Evolutionary conservation across 2,113 vertebrate genomes (phyloP).

Genomic region (Synchiropus splendidus): DNA sequence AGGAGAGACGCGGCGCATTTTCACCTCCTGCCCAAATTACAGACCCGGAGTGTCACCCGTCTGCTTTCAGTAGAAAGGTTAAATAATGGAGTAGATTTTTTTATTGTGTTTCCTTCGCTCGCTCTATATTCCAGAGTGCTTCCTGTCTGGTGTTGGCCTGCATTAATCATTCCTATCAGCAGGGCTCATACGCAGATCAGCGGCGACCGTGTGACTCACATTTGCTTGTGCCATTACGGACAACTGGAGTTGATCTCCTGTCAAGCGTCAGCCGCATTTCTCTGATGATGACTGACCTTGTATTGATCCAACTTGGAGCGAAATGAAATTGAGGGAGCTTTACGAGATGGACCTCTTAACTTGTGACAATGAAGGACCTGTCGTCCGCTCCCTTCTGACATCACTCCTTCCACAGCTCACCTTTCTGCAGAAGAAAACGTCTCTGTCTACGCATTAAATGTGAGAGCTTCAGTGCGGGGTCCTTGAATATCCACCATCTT

Average conservation of each 20-base stretch:
- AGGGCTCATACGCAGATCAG: not conserved
- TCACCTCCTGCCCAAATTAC: slow-evolving; percentile 44
- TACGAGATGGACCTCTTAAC: slow-evolving; percentile 26
- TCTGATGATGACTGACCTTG: slow-evolving; percentile 36
- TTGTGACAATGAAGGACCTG: slow-evolving; percentile 5
- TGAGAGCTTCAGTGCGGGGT: slow-evolving; percentile 9
- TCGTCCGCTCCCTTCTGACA: too few relatives aligned
- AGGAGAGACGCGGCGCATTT: slow-evolving; percentile 49
- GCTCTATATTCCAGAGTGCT: slow-evolving; percentile 23
- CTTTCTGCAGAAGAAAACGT: slow-evolving; percentile 3
- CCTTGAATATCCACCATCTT: slow-evolving; percentile 13
- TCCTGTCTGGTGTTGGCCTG: not conserved
- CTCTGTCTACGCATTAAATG: not conserved
- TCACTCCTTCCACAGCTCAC: too few relatives aligned
- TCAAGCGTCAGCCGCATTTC: slow-evolving; percentile 16
- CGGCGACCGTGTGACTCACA: not conserved
- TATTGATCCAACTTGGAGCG: slow-evolving; percentile 37
- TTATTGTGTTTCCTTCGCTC: slow-evolving; percentile 19
- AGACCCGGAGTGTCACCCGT: slow-evolving; percentile 36
- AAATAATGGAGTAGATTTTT: slow-evolving; percentile 33
- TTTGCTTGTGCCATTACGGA: too few relatives aligned
- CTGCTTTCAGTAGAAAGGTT: slow-evolving; percentile 40
- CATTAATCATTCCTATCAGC: not conserved
- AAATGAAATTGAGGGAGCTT: slow-evolving; percentile 11
- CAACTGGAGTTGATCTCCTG: too few relatives aligned